Base-by-base conservation (phyloP, 2,113 vertebrate genomes). In the Equus quagga region DNA sequence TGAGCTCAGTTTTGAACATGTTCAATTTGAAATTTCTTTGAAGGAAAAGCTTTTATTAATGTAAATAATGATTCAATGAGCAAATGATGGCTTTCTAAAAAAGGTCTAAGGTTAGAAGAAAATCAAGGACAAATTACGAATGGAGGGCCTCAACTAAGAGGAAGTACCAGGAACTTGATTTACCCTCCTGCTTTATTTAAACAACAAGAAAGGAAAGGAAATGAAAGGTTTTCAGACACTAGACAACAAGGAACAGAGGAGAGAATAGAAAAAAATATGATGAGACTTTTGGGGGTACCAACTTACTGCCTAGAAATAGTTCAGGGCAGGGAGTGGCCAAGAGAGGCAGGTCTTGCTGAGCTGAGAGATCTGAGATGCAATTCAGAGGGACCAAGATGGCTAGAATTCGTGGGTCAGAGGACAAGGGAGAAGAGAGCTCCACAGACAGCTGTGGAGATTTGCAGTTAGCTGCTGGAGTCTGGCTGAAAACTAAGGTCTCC, bases 121-220 rank as follows among this genome's bases (percentile, higher is more conserved):
- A 83, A 84, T 72, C 46, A 73, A 58, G 18, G 46, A 84, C 33
- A 78, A 70, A 78, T 54, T 70, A 89, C 79, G 72, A 96, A 89
- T 13, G 44, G 49, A 73, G 24, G 13, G 56, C 46, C 46, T 81
- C 75, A 87, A 75, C 23, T 79, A 81, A 88, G 81, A 46, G 14
- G 28, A 41, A 67, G 54, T 51, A 65, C 54, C 8, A 93, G 36
- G 65, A n/a, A 93, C 60, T 18, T 86, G 26, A 93, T 36, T 82
- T 62, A 70, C 13, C 12, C 23, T 78, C 51, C 75, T 87, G 60
- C 36, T 85, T 76, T 83, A 76, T n/a, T 75, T 86, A 82, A 81
- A 67, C 41, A 81, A 2, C 90, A 92, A n/a, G 19, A 79, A 84
- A 89, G 18, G 26, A 15, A 62, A n/a, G 64, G 12, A 44, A 75